Conservation (phyloP, 2,888 invertebrate species). For the Cancer borealis region DNA sequence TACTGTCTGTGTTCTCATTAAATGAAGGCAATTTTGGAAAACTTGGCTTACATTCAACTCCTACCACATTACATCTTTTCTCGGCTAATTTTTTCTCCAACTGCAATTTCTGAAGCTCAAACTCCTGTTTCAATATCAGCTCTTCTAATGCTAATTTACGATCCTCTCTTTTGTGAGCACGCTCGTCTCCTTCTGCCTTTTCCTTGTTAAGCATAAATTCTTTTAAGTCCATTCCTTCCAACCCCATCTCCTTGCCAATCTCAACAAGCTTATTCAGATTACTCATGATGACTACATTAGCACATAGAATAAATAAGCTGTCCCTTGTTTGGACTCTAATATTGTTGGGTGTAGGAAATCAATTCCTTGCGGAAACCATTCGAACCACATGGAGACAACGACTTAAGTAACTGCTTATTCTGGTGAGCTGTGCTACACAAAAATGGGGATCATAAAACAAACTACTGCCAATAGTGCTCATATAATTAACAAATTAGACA, state of each 20-base stretch:
- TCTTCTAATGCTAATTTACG: constrained; percentile 25
- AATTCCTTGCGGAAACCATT: too few species aligned
- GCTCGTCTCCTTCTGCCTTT: constrained; percentile 4
- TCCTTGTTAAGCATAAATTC: background rate
- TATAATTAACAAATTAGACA: too few species aligned
- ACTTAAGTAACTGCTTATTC: too few species aligned
- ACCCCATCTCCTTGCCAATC: constrained; percentile 36
- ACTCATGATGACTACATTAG: constrained; percentile 32
- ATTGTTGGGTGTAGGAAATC: too few species aligned
- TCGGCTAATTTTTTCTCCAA: background rate
- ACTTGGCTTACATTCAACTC: background rate
- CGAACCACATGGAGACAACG: too few species aligned
- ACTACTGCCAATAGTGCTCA: too few species aligned
- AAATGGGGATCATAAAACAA: too few species aligned
- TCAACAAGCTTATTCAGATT: constrained; percentile 19
- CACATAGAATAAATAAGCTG: too few species aligned
- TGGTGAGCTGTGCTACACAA: too few species aligned
- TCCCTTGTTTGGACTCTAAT: too few species aligned
- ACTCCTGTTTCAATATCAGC: constrained; percentile 6
- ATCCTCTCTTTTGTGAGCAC: background rate
- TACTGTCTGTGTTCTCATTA: constrained; percentile 45
- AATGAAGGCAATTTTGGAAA: constrained; percentile 51
- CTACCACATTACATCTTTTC: background rate
- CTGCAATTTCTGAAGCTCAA: constrained; percentile 28
- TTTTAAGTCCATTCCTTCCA: constrained; percentile 51